phyloP scores from a whole-genome alignment of 2,113 vertebrate genomes.

The Alethe castanea region DNA sequence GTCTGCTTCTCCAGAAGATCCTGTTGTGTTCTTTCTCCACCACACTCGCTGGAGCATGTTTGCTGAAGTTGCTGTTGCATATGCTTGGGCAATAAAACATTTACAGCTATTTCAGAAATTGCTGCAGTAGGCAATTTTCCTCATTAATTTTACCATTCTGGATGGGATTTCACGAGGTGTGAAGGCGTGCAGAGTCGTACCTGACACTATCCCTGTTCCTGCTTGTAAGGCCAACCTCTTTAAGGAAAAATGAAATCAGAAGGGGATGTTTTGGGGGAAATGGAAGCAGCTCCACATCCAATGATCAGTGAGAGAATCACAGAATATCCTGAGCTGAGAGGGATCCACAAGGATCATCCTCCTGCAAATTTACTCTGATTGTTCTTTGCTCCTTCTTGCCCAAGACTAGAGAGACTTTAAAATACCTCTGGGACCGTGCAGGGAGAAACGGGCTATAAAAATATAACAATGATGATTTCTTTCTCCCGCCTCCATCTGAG shows the following conservation, averaged over 20 bases:
- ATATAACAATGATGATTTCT: background rate
- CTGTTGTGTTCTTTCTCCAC: background rate
- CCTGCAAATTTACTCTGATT: background rate
- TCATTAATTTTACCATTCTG: slow-evolving; percentile 8
- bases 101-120: background rate
- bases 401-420: background rate
- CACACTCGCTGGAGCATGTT: background rate
- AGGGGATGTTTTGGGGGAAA: background rate
- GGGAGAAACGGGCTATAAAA: background rate
- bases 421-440: background rate
- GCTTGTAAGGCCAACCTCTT: background rate
- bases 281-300: background rate
- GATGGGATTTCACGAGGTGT: slow-evolving; percentile 3
- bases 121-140: slow-evolving; percentile 6
- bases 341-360: background rate
- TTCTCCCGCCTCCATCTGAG: background rate
- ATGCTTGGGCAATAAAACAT: background rate
- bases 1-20: background rate
- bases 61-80: background rate
- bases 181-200: background rate
- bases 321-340: background rate
- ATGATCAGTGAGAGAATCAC: accelerated
- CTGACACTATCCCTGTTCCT: background rate
- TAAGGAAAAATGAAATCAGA: background rate
- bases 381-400: background rate